Conservation (phyloP, 2,888 invertebrate genomes). For the Oscheius onirici region DNA sequence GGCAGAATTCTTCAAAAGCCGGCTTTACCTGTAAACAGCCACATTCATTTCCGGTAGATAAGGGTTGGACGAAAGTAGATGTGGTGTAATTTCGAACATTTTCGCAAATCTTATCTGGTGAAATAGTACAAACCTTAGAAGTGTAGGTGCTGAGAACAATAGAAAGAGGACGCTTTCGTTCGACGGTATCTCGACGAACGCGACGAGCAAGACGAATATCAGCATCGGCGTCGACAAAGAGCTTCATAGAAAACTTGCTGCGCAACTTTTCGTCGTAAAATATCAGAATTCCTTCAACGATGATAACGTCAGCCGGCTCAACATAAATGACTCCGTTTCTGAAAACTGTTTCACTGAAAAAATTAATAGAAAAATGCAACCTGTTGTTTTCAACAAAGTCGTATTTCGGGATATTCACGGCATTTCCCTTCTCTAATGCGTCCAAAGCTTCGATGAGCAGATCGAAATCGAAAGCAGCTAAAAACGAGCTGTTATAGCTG, state of each 20-base stretch:
- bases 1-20: conserved; percentile 84
- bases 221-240: conserved; percentile 98
- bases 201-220: conserved; percentile 93
- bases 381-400: conserved; percentile 71
- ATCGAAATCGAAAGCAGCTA: conserved; percentile 91
- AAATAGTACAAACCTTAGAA: conserved; percentile 33
- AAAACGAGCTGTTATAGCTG: background rate
- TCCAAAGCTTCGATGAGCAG: conserved; percentile 83
- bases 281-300: conserved; percentile 93
- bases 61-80: background rate
- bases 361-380: background rate
- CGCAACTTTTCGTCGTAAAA: conserved; percentile 95
- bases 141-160: conserved; percentile 93
- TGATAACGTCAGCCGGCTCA: conserved; percentile 55
- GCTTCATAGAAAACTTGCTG: conserved; percentile 96
- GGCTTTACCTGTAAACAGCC: conserved; percentile 82
- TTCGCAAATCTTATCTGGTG: background rate
- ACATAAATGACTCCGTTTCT: conserved; percentile 39
- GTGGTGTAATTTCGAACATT: background rate
- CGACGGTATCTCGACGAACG: conserved; percentile 94
- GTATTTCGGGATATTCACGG: conserved; percentile 90
- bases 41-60: background rate
- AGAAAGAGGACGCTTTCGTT: conserved; percentile 90
- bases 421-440: conserved; percentile 85
- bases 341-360: too few relatives aligned